Percentiles rank a stretch among this genome's conserved stretches.
Evolutionary conservation across 2,113 vertebrate genomes (phyloP).

Genomic region (Stictonetta naevosa): DNA sequence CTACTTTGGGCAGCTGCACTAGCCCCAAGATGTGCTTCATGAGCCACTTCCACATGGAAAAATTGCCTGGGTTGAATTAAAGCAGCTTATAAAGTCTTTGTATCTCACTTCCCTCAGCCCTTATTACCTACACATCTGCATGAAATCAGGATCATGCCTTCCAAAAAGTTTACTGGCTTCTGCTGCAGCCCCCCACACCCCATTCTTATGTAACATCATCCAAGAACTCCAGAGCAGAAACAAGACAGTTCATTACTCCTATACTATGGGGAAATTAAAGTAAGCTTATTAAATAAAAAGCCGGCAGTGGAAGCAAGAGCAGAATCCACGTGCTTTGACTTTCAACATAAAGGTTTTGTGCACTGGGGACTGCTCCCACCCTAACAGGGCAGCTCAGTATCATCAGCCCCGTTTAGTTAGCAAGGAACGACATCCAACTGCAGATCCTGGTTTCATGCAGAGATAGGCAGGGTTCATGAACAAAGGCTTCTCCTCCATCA

Average conservation of each 20-base stretch:
- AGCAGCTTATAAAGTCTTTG: conserved; percentile 50
- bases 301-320: neutral
- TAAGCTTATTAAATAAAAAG: neutral
- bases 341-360: neutral
- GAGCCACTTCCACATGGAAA: conserved; percentile 46
- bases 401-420: neutral
- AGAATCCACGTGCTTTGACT: neutral
- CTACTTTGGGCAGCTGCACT: conserved; percentile 53
- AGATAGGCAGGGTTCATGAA: neutral
- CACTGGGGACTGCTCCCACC: neutral
- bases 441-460: conserved; percentile 39
- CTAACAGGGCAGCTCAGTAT: neutral
- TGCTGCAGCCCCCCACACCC: neutral
- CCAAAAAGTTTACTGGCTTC: neutral
- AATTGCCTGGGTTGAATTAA: conserved; percentile 58
- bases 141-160: conserved; percentile 55
- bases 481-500: neutral
- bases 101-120: neutral
- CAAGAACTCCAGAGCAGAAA: neutral
- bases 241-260: neutral
- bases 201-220: neutral
- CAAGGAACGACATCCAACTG: neutral
- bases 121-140: conserved; percentile 53
- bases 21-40: conserved; percentile 42
- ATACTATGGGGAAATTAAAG: neutral